Base-by-base conservation (phyloP, 2,113 vertebrate species). In the Suncus etruscus region DNA sequence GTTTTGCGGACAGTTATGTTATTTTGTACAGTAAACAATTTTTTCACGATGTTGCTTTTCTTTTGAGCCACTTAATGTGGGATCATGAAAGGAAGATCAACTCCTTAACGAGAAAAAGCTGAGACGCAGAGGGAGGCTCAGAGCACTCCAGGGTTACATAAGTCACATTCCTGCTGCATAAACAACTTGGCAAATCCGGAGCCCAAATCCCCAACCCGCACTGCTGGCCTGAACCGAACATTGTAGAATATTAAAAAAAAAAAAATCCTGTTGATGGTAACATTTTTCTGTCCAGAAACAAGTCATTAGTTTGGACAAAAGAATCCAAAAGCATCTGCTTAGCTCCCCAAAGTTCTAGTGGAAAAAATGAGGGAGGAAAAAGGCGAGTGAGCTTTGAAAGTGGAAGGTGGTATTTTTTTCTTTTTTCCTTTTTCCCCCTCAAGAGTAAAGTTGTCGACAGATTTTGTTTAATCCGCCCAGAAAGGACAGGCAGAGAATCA, bases 121-220 rank as follows among this genome's bases (percentile, higher is more conserved):
- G 98, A 97, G 96, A 95, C 75, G 94, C 93, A 95, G 94, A 92
- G 96, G 94, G 50, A 29, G 94, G 95, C 89, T 25, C 86, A 95
- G 97, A 96, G 92, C 94, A 78, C 94, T 96, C 97, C 97, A 97
- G 96, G 96, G 97, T 97, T 97, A 97, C 97, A 97, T 97, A 97
- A 98, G 97, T 95, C 96, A 96, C 97, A 97, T 98, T 98, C 97
- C 92, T 97, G 91, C 96, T 96, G 95, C 95, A 96, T 97, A 97
- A 97, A 97, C 96, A 97, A 97, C 96, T 98, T 97, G 97, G 97
- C 97, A 97, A 95, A 97, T 86, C 82, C 91, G 24, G 76, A 96
- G 75, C 58, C 87, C 91, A 89, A 94, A 95, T 95, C 96, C 97
- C 89, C 95, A 92, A 94, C 96, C 97, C 96, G 96, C 96, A 96